Evolutionary conservation across 2,797 vertebrate species (phyloP).

Genomic region (Myotis daubentonii): DNA sequence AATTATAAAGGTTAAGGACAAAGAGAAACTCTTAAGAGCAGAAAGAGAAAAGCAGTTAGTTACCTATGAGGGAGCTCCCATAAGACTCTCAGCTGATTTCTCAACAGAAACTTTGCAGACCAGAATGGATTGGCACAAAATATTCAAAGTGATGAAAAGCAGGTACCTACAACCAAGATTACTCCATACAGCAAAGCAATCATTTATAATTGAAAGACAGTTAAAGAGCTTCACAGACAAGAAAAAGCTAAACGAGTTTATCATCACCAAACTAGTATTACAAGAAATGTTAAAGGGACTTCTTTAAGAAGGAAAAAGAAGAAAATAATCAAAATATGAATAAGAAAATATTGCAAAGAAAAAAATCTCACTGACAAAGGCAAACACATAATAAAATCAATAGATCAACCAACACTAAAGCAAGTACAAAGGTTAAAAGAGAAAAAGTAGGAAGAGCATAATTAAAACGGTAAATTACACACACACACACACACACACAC

Average conservation of each 20-base stretch:
- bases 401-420: background rate
- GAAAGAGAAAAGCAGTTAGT: background rate
- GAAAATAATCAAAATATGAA: background rate
- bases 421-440: background rate
- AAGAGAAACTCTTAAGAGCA: background rate
- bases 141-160: background rate
- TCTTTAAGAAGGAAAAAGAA: background rate
- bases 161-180: background rate
- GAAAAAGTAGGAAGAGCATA: background rate
- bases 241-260: background rate
- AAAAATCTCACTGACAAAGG: background rate
- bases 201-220: background rate
- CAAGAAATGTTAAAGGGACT: background rate
- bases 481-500: background rate
- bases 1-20: background rate
- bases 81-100: too few relatives aligned
- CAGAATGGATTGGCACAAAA: too few relatives aligned
- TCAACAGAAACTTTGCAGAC: too few relatives aligned
- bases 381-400: background rate
- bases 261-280: background rate
- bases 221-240: background rate
- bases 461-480: background rate
- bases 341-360: background rate
- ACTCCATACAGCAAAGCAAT: background rate
- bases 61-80: too few relatives aligned